Evolutionary conservation across 2,113 vertebrate species (phyloP).

Genomic region (Cisticola juncidis): DNA sequence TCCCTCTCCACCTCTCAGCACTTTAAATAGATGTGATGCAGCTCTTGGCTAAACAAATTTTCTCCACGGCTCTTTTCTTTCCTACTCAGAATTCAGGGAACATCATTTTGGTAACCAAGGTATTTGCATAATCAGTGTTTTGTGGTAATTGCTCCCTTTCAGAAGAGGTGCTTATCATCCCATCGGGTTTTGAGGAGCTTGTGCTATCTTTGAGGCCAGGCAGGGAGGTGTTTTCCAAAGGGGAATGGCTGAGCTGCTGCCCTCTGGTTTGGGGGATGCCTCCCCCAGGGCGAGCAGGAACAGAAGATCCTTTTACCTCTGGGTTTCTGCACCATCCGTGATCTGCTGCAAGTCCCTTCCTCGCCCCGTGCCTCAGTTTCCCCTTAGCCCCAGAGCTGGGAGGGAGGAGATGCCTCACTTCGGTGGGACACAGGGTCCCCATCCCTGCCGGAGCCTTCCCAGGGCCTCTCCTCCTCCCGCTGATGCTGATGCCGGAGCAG

Average conservation of each 20-base stretch:
- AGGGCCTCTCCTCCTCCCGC: neutral
- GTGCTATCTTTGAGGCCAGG: neutral
- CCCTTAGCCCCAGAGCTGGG: neutral
- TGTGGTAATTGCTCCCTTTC: slow-evolving; percentile 54
- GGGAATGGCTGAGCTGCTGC: neutral
- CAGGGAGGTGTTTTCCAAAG: neutral
- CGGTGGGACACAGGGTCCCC: accelerated
- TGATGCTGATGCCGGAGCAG: neutral
- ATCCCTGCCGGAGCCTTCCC: neutral
- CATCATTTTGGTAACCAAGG: slow-evolving; percentile 43
- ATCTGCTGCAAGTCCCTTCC: neutral
- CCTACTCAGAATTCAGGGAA: slow-evolving; percentile 39
- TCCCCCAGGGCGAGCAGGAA: accelerated
- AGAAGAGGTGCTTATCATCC: slow-evolving; percentile 32
- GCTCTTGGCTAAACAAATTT: neutral
- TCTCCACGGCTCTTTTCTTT: neutral
- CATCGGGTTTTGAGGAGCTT: neutral
- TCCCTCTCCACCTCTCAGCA: neutral
- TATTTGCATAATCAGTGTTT: slow-evolving; percentile 59
- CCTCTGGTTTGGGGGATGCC: neutral
- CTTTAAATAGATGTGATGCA: neutral
- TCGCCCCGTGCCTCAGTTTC: neutral
- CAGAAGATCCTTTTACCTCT: neutral
- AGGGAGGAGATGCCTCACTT: neutral
- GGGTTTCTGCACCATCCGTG: neutral